Evolutionary conservation across 2,888 invertebrate species (phyloP).

Genomic region (Calephelis perditalis): DNA sequence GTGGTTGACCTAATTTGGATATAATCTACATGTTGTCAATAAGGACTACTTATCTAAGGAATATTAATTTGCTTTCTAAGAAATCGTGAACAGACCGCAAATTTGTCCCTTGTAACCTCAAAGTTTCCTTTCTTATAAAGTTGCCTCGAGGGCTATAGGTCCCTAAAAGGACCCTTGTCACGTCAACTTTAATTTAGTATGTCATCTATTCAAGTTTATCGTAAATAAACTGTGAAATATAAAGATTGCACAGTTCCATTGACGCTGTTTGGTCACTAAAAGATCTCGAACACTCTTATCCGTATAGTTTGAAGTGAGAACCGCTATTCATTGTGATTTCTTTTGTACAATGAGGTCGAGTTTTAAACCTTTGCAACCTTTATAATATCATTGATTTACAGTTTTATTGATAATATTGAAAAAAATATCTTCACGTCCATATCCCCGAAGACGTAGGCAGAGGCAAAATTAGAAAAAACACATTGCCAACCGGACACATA

Average conservation of each 20-base stretch:
- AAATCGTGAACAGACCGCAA: slow-evolving; percentile 12
- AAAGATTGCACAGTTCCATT: slow-evolving; percentile 6
- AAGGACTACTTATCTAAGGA: neutral
- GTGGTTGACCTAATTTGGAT: too few species aligned
- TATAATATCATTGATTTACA: too few species aligned
- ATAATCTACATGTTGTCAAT: too few species aligned
- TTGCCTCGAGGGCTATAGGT: slow-evolving; percentile 10
- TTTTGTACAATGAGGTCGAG: neutral
- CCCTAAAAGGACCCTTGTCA: slow-evolving; percentile 17
- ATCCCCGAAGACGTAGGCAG: too few species aligned
- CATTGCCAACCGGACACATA: too few species aligned
- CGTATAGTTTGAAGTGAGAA: neutral
- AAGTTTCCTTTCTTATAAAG: slow-evolving; percentile 8
- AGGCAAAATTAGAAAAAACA: too few species aligned
- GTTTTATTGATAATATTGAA: too few species aligned
- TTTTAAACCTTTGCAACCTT: too few species aligned
- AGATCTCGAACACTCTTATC: neutral
- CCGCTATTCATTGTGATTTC: slow-evolving; percentile 1
- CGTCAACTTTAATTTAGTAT: slow-evolving; percentile 16
- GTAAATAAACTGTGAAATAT: slow-evolving; percentile 13
- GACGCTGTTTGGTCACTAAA: neutral
- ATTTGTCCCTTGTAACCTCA: slow-evolving; percentile 7
- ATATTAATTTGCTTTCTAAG: slow-evolving; percentile 15
- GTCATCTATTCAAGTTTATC: slow-evolving; percentile 18
- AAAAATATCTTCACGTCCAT: too few species aligned